Conservation (phyloP, 2,113 vertebrate species). For the Eulacestoma nigropectus region DNA sequence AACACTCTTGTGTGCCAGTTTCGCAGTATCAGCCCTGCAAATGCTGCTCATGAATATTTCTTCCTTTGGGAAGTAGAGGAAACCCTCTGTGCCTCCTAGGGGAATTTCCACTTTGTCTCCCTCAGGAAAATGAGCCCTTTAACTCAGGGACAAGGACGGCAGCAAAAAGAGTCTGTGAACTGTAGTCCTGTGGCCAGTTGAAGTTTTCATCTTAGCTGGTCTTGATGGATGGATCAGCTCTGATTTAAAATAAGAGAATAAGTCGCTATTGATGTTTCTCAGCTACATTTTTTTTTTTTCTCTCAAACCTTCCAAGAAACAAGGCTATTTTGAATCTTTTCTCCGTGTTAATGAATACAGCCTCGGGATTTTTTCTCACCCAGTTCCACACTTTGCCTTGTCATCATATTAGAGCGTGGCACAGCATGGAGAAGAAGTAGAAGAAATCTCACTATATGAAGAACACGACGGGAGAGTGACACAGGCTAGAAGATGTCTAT, state of each 20-base stretch:
- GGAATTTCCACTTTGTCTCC: not conserved
- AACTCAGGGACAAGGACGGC: not conserved
- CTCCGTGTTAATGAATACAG: conserved; percentile 39
- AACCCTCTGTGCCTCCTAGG: not conserved
- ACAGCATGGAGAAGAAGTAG: not conserved
- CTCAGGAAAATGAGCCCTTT: not conserved
- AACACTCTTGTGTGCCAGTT: not conserved
- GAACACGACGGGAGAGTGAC: not conserved
- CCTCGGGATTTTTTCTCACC: conserved; percentile 37
- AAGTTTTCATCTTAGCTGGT: not conserved
- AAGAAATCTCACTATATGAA: not conserved
- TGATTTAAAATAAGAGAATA: conserved; percentile 13
- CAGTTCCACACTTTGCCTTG: conserved; percentile 32
- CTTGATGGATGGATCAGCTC: not conserved
- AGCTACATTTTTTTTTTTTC: not conserved
- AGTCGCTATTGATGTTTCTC: not conserved
- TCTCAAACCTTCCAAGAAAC: not conserved
- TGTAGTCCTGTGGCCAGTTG: not conserved
- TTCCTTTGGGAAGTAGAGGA: not conserved
- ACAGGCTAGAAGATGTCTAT: not conserved
- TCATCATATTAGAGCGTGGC: conserved; percentile 6
- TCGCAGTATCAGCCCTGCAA: not conserved
- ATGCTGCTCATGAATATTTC: not conserved
- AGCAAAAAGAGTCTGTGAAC: not conserved
- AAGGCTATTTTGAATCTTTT: conserved; percentile 20